A percentile compares a stretch with the other conserved stretches of the same genome.
Conservation (phyloP, 2,113 vertebrate genomes). For the Ptilonorhynchus violaceus region DNA sequence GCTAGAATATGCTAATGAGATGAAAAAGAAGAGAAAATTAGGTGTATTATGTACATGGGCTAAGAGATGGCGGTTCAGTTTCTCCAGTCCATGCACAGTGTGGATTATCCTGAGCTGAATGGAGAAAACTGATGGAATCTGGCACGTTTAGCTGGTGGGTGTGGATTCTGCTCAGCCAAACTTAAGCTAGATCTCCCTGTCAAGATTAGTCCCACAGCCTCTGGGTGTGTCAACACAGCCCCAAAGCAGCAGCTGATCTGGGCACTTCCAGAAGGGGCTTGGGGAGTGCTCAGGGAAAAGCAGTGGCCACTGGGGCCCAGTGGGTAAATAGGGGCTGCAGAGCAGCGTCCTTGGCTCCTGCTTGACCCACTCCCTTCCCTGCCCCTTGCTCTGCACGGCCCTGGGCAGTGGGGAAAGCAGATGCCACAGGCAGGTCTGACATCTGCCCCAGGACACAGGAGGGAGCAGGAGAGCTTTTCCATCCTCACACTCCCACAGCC, state of each 20-base stretch:
- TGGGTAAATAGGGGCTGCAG: fast-evolving
- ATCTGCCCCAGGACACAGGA: not conserved
- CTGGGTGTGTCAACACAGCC: not conserved
- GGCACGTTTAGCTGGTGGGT: not conserved
- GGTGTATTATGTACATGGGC: fast-evolving
- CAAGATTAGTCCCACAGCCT: not conserved
- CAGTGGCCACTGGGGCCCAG: not conserved
- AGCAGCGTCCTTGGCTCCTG: not conserved
- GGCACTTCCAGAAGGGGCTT: not conserved
- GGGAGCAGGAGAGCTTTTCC: not conserved
- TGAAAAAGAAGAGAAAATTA: not conserved
- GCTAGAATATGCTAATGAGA: not conserved
- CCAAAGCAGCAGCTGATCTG: not conserved
- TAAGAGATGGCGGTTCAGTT: not conserved
- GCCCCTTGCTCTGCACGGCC: fast-evolving
- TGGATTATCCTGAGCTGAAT: not conserved
- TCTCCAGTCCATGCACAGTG: fast-evolving
- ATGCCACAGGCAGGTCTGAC: not conserved
- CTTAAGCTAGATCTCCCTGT: not conserved
- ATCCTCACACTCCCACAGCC: not conserved
- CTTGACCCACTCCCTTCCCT: not conserved
- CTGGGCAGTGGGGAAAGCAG: not conserved
- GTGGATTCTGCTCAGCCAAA: not conserved
- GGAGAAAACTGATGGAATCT: not conserved
- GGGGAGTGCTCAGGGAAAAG: fast-evolving